Percentiles rank a stretch among this genome's conserved stretches.
Conservation (phyloP, 2,888 invertebrate species). For the Monoplex corrugatus region DNA sequence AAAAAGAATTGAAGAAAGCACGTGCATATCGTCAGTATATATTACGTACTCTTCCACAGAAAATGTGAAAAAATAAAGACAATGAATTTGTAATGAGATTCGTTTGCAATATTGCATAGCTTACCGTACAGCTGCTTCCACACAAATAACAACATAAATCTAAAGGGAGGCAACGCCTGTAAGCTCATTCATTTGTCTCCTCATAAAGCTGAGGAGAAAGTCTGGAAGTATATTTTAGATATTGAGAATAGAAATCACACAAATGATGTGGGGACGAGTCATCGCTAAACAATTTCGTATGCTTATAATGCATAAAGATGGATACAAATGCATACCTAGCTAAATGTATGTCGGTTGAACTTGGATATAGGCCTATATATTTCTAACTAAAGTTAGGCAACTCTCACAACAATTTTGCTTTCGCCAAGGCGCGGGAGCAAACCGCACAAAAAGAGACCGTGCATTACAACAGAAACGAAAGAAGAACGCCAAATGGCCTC, state of each 20-base stretch:
- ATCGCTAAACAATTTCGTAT: too few species aligned
- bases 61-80: not conserved
- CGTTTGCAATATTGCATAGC: constrained; percentile 25
- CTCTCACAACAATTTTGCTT: constrained; percentile 2
- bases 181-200: too few species aligned
- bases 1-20: too few species aligned
- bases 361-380: too few species aligned
- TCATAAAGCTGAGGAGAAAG: too few species aligned
- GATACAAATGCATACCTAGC: too few species aligned
- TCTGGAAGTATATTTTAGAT: too few species aligned
- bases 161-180: not conserved
- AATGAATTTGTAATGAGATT: constrained; percentile 36
- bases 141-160: not conserved
- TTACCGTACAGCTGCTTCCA: constrained; percentile 32
- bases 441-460: not conserved
- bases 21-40: too few species aligned
- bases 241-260: too few species aligned
- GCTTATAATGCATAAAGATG: too few species aligned
- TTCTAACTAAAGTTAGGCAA: constrained; percentile 23
- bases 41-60: not conserved
- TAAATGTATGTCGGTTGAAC: too few species aligned
- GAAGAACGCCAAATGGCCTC: constrained; percentile 23
- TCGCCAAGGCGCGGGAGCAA: constrained; percentile 6
- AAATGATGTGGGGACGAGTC: too few species aligned
- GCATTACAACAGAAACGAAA: not conserved